Evolutionary conservation across 2,113 vertebrate species (phyloP).

Genomic region (Lagenorhynchus albirostris): DNA sequence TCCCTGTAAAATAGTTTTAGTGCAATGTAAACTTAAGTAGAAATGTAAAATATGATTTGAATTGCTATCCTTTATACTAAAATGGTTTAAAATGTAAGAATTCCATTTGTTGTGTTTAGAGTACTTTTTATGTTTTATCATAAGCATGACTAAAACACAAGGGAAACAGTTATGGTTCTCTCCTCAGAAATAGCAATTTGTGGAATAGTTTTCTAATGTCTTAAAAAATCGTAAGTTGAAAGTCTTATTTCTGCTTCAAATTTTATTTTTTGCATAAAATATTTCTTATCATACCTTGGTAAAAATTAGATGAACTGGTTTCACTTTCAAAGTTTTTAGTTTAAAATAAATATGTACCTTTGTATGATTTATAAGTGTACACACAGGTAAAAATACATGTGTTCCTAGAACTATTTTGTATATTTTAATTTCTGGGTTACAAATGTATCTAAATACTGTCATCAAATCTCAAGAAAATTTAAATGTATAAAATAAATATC

Average conservation of each 20-base stretch:
- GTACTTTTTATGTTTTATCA: background rate
- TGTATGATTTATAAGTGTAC: slow-evolving; percentile 27
- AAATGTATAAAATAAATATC: background rate
- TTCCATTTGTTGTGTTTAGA: background rate
- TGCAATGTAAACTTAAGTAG: background rate
- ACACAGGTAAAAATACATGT: background rate
- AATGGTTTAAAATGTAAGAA: background rate
- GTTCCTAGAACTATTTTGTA: slow-evolving; percentile 31
- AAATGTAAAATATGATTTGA: background rate
- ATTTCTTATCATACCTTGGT: background rate
- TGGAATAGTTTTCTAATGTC: background rate
- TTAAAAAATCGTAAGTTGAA: background rate
- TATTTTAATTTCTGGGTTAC: background rate
- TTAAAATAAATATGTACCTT: background rate
- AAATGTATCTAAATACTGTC: background rate
- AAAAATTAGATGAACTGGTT: background rate
- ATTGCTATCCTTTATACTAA: background rate
- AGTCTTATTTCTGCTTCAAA: background rate
- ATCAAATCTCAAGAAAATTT: slow-evolving; percentile 18
- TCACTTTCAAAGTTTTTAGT: background rate
- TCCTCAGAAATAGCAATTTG: background rate
- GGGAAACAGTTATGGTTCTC: background rate
- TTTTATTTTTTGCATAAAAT: background rate
- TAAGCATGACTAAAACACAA: background rate
- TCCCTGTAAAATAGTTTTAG: background rate